phyloP scores from a whole-genome alignment of 2,113 vertebrate species.

The Chaetodon auriga region DNA sequence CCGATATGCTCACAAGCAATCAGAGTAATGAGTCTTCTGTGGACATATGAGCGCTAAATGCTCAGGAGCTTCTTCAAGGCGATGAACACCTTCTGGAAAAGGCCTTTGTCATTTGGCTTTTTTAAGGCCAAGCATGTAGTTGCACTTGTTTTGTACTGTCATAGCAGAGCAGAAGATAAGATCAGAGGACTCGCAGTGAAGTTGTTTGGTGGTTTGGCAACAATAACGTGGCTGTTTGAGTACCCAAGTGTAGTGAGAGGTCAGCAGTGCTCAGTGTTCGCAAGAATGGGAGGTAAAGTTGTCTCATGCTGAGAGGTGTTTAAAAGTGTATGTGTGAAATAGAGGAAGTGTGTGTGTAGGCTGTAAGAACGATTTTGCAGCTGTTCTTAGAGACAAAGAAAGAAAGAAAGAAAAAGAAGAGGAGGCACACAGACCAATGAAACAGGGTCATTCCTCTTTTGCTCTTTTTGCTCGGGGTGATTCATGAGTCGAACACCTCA shows the following conservation, averaged over 20 bases:
- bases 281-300: not conserved
- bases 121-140: conserved; percentile 28
- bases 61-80: not conserved
- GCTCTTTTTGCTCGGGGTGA: conserved; percentile 46
- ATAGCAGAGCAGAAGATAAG: not conserved
- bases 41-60: conserved; percentile 2
- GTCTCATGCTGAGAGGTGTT: conserved; percentile 28
- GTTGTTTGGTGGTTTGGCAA: conserved; percentile 10
- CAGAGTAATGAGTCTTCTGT: conserved; percentile 35
- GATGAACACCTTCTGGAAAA: conserved; percentile 5
- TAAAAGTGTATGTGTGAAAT: conserved; percentile 3
- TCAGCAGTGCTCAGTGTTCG: conserved; percentile 6
- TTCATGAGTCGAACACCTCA: conserved; percentile 59
- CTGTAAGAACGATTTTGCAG: conserved; percentile 30
- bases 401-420: conserved; percentile 1
- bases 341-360: not conserved
- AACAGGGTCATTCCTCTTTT: conserved; percentile 60
- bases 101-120: conserved; percentile 1
- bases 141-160: conserved; percentile 21
- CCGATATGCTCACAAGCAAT: conserved; percentile 39
- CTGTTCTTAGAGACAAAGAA: conserved; percentile 6
- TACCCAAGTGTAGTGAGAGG: not conserved
- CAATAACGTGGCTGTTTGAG: not conserved
- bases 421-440: conserved; percentile 43
- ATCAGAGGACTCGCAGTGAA: conserved; percentile 12